A percentile compares a stretch with the other conserved stretches of the same genome.
Evolutionary conservation across 2,888 invertebrate species (phyloP).

Genomic region (Acanthoscelides obtectus): DNA sequence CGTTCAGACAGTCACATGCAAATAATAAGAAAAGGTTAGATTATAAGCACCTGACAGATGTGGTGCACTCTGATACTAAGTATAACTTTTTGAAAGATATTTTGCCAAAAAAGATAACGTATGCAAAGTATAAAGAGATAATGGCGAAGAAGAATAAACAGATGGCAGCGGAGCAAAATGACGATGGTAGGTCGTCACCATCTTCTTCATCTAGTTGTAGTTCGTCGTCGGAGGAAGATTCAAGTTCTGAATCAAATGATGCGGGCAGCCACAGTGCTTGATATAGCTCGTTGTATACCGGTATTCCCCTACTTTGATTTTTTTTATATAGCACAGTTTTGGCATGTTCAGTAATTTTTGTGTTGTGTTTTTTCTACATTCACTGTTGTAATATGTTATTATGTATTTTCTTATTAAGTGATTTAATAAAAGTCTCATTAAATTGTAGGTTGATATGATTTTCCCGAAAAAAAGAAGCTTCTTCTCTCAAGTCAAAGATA

Average conservation of each 20-base stretch:
- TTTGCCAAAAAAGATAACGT: constrained; percentile 69
- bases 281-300: background rate
- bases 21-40: constrained; percentile 54
- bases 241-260: constrained; percentile 28
- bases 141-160: constrained; percentile 54
- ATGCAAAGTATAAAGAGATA: constrained; percentile 60
- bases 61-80: constrained; percentile 63
- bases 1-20: constrained; percentile 52
- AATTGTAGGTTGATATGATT: no score
- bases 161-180: constrained; percentile 18
- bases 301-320: background rate
- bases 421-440: background rate
- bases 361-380: background rate
- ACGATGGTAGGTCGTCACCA: constrained; percentile 13
- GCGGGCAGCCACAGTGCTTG: constrained; percentile 19
- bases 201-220: constrained; percentile 14
- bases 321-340: background rate
- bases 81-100: constrained; percentile 69
- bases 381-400: background rate
- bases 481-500: no score
- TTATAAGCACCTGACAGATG: constrained; percentile 67
- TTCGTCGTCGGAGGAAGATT: constrained; percentile 20
- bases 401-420: background rate
- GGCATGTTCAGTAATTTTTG: background rate
- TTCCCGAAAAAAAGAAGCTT: no score